Base-by-base conservation (phyloP, 2,113 vertebrate genomes). In the Hepsetus odoe region DNA sequence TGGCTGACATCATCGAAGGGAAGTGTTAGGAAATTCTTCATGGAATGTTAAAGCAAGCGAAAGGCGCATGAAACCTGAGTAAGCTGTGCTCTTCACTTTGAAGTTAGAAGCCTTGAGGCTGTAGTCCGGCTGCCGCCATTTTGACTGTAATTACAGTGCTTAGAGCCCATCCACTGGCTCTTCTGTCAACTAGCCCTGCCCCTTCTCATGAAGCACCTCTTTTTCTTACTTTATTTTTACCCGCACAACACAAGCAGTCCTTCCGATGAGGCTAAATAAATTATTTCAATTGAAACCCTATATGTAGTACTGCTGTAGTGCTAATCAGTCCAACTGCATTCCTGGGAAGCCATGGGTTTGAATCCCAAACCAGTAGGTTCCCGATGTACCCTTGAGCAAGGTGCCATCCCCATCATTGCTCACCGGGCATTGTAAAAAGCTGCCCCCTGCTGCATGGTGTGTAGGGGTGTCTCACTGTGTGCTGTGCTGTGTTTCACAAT, bases 101-200 rank as follows among this genome's bases (percentile, higher is more conserved):
- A 82, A 46, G 42, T 70, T 18, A 20, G 53, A 74, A 26, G 64
- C 66, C 53, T 59, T 22, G 0, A 67, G 68, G 74, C 74, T 61
- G 53, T 51, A 61, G 76, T 77, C 0, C 22, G 16, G 8, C 59
- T 76, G 74, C 46, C 68, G 55, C 44, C 40, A 77, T 80, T 80
- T 75, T 79, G 49, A 26, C 20, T 42, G 16, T 84, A 82, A 72
- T 86, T 70, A 79, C 72, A 30, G 65, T 79, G 69, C 53, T 86
- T 78, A 84, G 20, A 75, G 32, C 42, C 22, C 44, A 30, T 65
- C 49, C 22, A 28, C 42, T 20, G 68, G 49, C 33, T 32, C 28
- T 33, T 68, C 28, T 73, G 84, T 86, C 80, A 83, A 66, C 74
- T 38, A 64, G 61, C 56, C 67, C 28, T 20, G 18, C 56, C 46